Evolutionary conservation across 2,113 vertebrate species (phyloP).

Genomic region (Morone saxatilis): DNA sequence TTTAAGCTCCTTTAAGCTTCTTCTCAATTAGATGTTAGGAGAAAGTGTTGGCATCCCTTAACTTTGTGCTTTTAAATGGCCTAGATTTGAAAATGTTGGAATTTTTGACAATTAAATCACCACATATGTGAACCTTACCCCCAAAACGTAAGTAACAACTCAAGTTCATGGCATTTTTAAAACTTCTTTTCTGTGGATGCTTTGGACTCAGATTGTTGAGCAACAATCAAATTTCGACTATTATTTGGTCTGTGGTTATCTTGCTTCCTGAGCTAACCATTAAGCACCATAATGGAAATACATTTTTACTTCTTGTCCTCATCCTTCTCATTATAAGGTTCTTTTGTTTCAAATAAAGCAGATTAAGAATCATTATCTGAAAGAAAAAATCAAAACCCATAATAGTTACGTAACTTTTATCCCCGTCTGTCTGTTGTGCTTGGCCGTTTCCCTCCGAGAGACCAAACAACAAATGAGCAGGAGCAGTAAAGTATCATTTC

Average conservation of each 20-base stretch:
- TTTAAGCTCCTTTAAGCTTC: too few species aligned
- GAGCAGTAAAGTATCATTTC: constrained; percentile 28
- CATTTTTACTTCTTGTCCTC: background rate
- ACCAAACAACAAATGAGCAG: constrained; percentile 37
- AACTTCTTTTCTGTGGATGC: background rate
- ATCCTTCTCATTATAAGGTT: background rate
- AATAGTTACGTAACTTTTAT: constrained; percentile 6
- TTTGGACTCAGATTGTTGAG: background rate
- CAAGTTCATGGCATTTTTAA: background rate
- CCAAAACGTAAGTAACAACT: background rate
- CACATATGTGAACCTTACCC: background rate
- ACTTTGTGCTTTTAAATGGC: background rate
- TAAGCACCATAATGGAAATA: background rate
- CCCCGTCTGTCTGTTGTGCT: constrained; percentile 35
- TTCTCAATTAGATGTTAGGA: too few species aligned
- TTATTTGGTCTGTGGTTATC: background rate
- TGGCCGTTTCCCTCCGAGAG: constrained; percentile 23
- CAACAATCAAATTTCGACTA: background rate
- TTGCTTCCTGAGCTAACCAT: background rate
- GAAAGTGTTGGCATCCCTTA: too few species aligned
- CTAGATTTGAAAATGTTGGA: background rate
- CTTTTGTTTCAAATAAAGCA: constrained; percentile 10
- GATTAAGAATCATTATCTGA: constrained; percentile 26
- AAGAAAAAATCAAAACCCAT: background rate
- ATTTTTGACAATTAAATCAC: too few species aligned